Base-by-base conservation (phyloP, 2,113 vertebrate species). In the Podarcis raffonei region DNA sequence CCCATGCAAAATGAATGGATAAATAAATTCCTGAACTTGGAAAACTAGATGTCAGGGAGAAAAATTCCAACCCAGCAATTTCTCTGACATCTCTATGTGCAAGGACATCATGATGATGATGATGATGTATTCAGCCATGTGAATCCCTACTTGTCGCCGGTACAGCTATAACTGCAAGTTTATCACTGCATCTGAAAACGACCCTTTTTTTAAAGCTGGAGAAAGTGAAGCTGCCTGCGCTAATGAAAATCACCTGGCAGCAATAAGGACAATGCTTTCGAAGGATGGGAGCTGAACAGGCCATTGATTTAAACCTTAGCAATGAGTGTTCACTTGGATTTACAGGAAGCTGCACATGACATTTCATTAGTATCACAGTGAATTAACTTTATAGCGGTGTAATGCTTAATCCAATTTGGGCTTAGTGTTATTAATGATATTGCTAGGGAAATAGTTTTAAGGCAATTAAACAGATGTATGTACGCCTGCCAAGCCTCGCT, bases 331-430 rank as follows among this genome's bases (percentile, higher is more conserved):
- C 94, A 92, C 91, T 92, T 93, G 94, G 91, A 95, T 94, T 95
- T 96, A 95, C 95, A 95, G 94, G 95, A 96, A 96, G 92, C 91
- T 93, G 95, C 91, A 89, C 93, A 93, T 95, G 94, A 95, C 94
- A 93, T 95, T 95, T 96, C 94, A 95, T 95, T 95, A 95, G 89
- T 93, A 95, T 95, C 91, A 94, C 93, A 96, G 90, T 95, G 95
- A 96, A 95, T 96, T 95, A 96, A 95, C 95, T 96, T 96, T 96
- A 95, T 95, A 90, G 94, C 92, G 84, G 92, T 91, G 87, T 93
- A 95, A 92, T 90, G 93, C 93, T 95, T 96, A 96, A 95, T 95
- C 94, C 92, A 95, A 95, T 96, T 95, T 96, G 87, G 93, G 85
- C 83, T 94, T 94, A 81, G 72, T 93, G 91, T 95, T 96, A 96